Percentiles rank a stretch among this genome's conserved stretches.
Conservation (phyloP, 2,888 invertebrate genomes). For the Cantharis rufa region DNA sequence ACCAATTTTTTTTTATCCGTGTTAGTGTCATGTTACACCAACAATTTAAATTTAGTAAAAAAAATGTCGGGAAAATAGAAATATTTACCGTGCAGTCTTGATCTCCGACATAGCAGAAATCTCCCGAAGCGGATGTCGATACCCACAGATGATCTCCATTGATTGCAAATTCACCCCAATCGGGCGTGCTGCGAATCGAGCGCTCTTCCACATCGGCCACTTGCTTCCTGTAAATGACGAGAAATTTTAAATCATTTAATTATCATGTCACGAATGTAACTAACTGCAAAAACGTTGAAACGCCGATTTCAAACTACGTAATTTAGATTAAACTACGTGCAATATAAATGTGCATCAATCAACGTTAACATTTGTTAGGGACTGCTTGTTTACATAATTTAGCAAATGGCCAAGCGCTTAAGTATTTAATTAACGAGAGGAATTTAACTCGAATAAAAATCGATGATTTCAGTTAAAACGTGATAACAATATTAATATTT, state of each 20-base stretch:
- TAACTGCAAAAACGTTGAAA: neutral
- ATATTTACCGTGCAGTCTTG: conserved; percentile 78
- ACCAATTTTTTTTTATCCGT: neutral
- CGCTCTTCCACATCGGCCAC: conserved; percentile 56
- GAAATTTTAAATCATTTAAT: conserved; percentile 2
- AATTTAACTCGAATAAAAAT: neutral
- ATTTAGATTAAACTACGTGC: neutral
- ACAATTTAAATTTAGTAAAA: neutral
- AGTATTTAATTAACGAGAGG: neutral
- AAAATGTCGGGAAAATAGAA: conserved; percentile 28
- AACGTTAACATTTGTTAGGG: neutral
- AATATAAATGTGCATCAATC: neutral
- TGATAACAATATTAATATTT: neutral
- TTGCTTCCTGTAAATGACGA: conserved; percentile 55
- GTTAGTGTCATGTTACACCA: neutral
- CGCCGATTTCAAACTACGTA: neutral
- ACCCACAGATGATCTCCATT: conserved; percentile 95
- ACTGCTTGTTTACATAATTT: neutral
- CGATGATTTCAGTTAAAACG: neutral
- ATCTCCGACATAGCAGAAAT: conserved; percentile 91
- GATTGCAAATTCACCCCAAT: conserved; percentile 85
- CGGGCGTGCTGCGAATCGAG: conserved; percentile 77
- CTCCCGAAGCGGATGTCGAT: conserved; percentile 88
- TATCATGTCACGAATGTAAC: neutral
- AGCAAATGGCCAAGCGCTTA: neutral